Evolutionary conservation across 1,140 invertebrate species (phyloP), one percentile per base, ranked within the genome.

Genomic region (Aphis craccivora): DNA sequence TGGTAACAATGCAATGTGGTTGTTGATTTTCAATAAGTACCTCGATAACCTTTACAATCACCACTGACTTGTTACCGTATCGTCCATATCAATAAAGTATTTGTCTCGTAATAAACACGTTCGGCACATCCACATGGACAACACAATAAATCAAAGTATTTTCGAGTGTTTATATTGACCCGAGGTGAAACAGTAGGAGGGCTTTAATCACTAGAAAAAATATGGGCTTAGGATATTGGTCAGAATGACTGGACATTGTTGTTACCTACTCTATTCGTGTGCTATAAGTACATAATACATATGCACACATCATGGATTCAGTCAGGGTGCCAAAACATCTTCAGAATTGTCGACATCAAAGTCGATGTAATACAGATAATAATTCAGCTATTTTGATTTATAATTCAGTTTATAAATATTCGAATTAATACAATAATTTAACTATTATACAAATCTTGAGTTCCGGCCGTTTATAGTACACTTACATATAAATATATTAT

Each of bases 141-240:
- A 18, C 55, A 90, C 89, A 67, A 92, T 92, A 81, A 92, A 92
- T 92, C 91, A 92, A 84, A 92, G 1, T 83, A 51, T 84, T 86
- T 93, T 84, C 91, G 76, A 86, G 45, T 93, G 55, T 84, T n/a
- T 93, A 53, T 93, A 86, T 86, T 86, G 76, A 93, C 81, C 91
- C 25, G 48, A 86, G 91, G 91, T 93, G 91, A 55, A 93, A 93
- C 91, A 93, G 91, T 93, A 93, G 91, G 91, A 93, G 91, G 91
- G 91, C 91, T 92, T 92, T 84, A 93, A 92, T 92, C 67, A 48
- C 67, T 48, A 35, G 45, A 83, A 30, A 83, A 81, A 83, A 76
- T 76, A 76, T 11, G 67, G 48, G 23, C 76, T 83, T 76, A 83
- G 76, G n/a, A 83, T 81, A 92, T 83, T 91, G 90, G 90, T 83